phyloP scores from a whole-genome alignment of 1,140 invertebrate species.

The Onthophagus taurus region DNA sequence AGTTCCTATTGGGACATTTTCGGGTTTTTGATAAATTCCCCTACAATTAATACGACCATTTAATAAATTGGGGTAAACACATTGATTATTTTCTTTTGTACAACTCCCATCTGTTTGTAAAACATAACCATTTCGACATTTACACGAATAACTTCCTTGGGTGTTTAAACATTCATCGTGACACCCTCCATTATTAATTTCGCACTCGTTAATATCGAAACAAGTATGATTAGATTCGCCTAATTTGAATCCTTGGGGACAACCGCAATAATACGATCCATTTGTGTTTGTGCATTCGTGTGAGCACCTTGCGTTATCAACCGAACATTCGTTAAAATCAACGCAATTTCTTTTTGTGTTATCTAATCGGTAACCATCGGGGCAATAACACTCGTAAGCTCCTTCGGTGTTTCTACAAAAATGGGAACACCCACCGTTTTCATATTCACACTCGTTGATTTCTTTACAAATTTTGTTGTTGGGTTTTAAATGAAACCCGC shows the following conservation, averaged over 20 bases:
- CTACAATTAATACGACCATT: conserved; percentile 22
- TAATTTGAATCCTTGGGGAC: conserved; percentile 44
- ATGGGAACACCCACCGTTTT: conserved; percentile 24
- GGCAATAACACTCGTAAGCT: conserved; percentile 48
- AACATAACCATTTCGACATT: conserved; percentile 39
- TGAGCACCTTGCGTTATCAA: conserved; percentile 56
- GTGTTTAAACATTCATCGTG: conserved; percentile 43
- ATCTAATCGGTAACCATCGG: conserved; percentile 41
- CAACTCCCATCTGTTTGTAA: conserved; percentile 19
- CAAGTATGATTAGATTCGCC: conserved; percentile 41
- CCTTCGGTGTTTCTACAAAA: conserved; percentile 24
- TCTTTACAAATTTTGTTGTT: conserved; percentile 27
- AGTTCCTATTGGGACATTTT: conserved; percentile 36
- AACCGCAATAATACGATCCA: conserved; percentile 47
- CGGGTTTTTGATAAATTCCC: conserved; percentile 10
- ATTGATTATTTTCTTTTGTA: conserved; percentile 18
- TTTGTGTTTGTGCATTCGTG: conserved; percentile 57
- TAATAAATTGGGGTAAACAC: conserved; percentile 15
- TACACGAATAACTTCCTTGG: conserved; percentile 38
- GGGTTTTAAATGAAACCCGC: conserved; percentile 36
- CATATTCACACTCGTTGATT: conserved; percentile 37
- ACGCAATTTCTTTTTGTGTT: conserved; percentile 39
- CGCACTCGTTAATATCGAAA: conserved; percentile 54
- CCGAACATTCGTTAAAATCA: conserved; percentile 60
- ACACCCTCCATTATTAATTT: conserved; percentile 42